Conservation (phyloP, 2,797 vertebrate species). For the Sciurus vulgaris region DNA sequence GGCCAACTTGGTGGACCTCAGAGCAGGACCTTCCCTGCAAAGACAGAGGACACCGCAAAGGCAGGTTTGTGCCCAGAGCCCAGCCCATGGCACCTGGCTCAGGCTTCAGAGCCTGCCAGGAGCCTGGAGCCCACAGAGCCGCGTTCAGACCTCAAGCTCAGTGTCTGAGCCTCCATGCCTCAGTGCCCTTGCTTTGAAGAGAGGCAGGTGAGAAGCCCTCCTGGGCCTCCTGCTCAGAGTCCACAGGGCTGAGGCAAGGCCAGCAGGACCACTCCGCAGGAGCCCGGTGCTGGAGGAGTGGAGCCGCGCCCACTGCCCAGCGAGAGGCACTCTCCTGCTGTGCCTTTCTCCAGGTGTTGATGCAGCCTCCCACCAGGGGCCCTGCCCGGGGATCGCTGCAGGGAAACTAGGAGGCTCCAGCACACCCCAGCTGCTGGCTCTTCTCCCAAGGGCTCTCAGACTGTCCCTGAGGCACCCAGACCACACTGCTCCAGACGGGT, state of each 20-base stretch:
- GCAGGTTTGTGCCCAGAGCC: conserved; percentile 66
- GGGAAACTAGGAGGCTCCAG: background rate
- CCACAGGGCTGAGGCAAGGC: background rate
- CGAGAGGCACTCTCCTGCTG: too few species aligned
- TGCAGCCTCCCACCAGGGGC: background rate
- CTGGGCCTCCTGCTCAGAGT: background rate
- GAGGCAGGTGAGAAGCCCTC: too few species aligned
- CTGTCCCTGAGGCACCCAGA: too few species aligned
- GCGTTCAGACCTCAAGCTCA: accelerated
- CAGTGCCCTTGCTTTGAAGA: background rate
- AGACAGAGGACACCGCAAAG: conserved; percentile 9
- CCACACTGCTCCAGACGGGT: accelerated
- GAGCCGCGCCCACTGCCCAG: too few species aligned
- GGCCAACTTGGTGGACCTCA: background rate
- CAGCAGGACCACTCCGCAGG: too few species aligned
- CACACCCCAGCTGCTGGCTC: background rate
- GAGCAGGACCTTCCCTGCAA: background rate
- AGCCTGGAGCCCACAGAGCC: accelerated
- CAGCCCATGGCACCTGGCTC: background rate
- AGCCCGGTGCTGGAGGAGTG: background rate
- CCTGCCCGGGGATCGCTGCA: background rate
- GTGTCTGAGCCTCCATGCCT: accelerated
- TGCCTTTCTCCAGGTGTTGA: too few species aligned
- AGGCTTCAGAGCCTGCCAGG: accelerated
- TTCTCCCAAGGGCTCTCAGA: accelerated